phyloP scores from a whole-genome alignment of 2,888 invertebrate genomes.

The Camptogramma bilineatum region DNA sequence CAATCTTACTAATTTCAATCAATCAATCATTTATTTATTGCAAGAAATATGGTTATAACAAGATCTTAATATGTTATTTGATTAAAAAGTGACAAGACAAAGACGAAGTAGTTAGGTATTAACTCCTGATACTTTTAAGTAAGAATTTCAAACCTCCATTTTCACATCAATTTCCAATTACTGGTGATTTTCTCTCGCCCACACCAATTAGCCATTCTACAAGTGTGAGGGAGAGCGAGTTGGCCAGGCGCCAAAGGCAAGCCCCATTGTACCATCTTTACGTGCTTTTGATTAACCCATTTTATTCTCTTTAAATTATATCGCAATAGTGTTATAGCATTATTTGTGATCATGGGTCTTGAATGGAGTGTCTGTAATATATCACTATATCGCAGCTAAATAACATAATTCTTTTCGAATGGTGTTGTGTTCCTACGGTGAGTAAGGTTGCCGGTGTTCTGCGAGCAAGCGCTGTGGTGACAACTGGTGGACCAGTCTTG shows the following conservation, averaged over 20 bases:
- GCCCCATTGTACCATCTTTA: conserved; percentile 54
- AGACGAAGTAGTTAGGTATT: background rate
- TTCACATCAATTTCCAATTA: conserved; percentile 37
- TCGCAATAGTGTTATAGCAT: conserved; percentile 1
- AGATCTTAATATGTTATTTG: too few species aligned
- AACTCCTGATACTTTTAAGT: background rate
- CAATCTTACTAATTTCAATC: too few species aligned
- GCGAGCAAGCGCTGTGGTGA: too few species aligned
- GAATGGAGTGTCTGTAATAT: conserved; percentile 1
- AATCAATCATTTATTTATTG: too few species aligned
- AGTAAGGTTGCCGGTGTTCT: too few species aligned
- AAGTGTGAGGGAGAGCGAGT: conserved; percentile 37
- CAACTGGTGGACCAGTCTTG: too few species aligned
- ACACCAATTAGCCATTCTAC: conserved; percentile 2
- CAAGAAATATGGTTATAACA: too few species aligned
- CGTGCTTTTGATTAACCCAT: conserved; percentile 64
- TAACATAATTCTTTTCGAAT: too few species aligned
- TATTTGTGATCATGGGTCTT: conserved; percentile 3
- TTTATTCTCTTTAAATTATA: conserved; percentile 44
- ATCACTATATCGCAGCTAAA: too few species aligned
- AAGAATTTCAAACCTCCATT: conserved; percentile 7
- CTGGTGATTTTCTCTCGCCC: conserved; percentile 14
- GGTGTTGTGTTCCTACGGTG: too few species aligned
- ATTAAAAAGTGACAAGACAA: too few species aligned
- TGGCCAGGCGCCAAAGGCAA: conserved; percentile 57